A percentile compares a stretch with the other conserved stretches of the same genome.
Conservation (phyloP, 2,888 invertebrate genomes). For the Macrosoma leucophasiata region DNA sequence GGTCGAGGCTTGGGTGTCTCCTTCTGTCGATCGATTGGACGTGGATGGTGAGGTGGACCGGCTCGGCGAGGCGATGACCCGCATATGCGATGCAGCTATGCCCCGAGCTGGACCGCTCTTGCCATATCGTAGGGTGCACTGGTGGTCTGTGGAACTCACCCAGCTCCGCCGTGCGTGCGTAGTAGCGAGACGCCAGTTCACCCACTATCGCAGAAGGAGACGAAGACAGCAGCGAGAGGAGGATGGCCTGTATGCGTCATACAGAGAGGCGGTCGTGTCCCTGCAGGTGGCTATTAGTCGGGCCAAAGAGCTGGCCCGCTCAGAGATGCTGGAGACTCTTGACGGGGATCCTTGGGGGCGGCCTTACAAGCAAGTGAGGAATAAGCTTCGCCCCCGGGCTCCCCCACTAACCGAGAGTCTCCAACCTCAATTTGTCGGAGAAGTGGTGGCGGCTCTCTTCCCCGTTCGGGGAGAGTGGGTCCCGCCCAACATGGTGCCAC, state of each 20-base stretch:
- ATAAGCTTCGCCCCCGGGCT: slow-evolving; percentile 10
- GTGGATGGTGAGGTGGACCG: slow-evolving; percentile 3
- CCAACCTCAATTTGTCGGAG: slow-evolving; percentile 6
- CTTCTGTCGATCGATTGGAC: no score
- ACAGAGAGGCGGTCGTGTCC: slow-evolving; percentile 7
- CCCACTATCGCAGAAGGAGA: slow-evolving; percentile 8
- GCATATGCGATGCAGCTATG: slow-evolving; percentile 22
- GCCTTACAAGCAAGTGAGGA: slow-evolving; percentile 6
- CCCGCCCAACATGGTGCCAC: no score
- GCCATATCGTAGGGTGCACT: slow-evolving; percentile 7
- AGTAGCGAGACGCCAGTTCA: slow-evolving; percentile 9
- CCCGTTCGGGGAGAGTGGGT: no score
- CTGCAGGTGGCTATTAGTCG: not conserved
- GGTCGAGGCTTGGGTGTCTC: no score
- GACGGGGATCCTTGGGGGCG: slow-evolving; percentile 8
- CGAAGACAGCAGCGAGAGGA: not conserved
- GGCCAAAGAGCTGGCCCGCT: slow-evolving; percentile 12
- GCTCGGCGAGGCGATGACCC: slow-evolving; percentile 9
- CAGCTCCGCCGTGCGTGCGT: slow-evolving; percentile 9
- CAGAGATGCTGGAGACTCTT: not conserved
- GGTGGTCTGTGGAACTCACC: slow-evolving; percentile 20
- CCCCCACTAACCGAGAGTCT: slow-evolving; percentile 7
- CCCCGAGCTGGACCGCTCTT: slow-evolving; percentile 9
- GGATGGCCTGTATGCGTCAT: slow-evolving; percentile 3
- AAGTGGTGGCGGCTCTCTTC: slow-evolving; percentile 9